Conservation (phyloP, 2,113 vertebrate genomes). For the Pseudorasbora parva region DNA sequence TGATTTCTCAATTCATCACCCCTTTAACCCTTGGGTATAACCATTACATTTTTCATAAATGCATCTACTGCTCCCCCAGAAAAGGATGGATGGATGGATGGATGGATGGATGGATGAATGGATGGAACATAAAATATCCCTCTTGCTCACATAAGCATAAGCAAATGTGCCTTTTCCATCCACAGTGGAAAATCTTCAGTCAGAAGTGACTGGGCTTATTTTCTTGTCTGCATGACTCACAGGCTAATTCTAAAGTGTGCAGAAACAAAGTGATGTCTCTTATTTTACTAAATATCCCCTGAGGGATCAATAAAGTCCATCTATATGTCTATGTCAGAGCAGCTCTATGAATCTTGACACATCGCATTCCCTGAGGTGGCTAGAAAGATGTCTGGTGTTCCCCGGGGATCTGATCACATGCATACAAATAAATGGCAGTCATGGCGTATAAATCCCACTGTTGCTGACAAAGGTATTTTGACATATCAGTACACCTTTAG, state of each 20-base stretch:
- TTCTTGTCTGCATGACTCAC: slow-evolving; percentile 46
- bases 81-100: not conserved
- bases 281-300: slow-evolving; percentile 22
- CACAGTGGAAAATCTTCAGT: not conserved
- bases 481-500: not conserved
- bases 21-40: not conserved
- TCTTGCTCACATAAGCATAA: not conserved
- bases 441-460: not conserved
- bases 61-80: not conserved
- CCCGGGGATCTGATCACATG: not conserved
- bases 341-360: slow-evolving; percentile 19
- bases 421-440: slow-evolving; percentile 7
- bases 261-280: not conserved
- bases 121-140: too few species aligned
- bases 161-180: slow-evolving; percentile 6
- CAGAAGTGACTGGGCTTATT: slow-evolving; percentile 13
- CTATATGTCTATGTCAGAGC: slow-evolving; percentile 1
- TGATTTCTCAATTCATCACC: too few species aligned
- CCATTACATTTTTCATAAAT: not conserved
- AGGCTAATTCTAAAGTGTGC: slow-evolving; percentile 47
- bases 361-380: slow-evolving; percentile 25
- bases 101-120: too few species aligned
- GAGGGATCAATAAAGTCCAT: slow-evolving; percentile 54
- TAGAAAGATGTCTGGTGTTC: slow-evolving; percentile 4
- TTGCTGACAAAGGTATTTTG: not conserved